These are phyloP conservation scores for Diacarnus erythraeanus DNA, from an alignment of 37 sponge, comb jelly and placozoan species.

Conservation along the genomic window DNA sequence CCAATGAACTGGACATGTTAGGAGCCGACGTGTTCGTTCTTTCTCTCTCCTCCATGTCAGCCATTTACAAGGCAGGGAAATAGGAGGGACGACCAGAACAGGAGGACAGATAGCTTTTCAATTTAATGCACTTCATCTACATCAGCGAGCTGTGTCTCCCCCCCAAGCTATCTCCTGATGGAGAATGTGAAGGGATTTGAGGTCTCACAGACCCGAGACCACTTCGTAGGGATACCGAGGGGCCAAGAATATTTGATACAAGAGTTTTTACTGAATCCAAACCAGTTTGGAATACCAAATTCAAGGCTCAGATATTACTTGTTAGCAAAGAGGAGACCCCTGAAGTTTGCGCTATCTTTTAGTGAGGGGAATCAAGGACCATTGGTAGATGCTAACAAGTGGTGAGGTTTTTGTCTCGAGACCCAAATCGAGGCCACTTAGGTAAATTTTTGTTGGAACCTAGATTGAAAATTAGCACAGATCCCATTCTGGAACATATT, in stretches of 20 bases:
- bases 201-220: constrained; percentile 74
- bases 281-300: constrained; percentile 92
- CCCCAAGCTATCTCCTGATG: constrained; percentile 75
- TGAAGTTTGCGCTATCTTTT: constrained; percentile 19
- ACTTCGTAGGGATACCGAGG: constrained; percentile 46
- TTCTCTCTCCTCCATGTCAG: constrained; percentile 98
- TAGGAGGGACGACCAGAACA: constrained; percentile 64
- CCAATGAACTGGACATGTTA: constrained; percentile 53
- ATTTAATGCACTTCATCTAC: constrained; percentile 75
- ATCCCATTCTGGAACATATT: too few relatives aligned
- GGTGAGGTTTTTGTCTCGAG: neutral
- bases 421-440: too few relatives aligned
- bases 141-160: constrained; percentile 38
- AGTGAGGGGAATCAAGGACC: neutral
- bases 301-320: constrained; percentile 94
- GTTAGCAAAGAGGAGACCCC: constrained; percentile 67
- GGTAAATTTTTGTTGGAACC: too few relatives aligned
- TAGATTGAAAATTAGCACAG: too few relatives aligned
- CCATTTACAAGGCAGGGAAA: constrained; percentile 94
- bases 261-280: constrained; percentile 77
- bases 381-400: neutral
- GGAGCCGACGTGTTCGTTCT: constrained; percentile 64
- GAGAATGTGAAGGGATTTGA: constrained; percentile 98
- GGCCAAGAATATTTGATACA: constrained; percentile 47
- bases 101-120: constrained; percentile 86